A percentile compares a stretch with the other conserved stretches of the same genome.
phyloP scores from a whole-genome alignment of 2,888 invertebrate species.

The Scaptomyza parva region DNA sequence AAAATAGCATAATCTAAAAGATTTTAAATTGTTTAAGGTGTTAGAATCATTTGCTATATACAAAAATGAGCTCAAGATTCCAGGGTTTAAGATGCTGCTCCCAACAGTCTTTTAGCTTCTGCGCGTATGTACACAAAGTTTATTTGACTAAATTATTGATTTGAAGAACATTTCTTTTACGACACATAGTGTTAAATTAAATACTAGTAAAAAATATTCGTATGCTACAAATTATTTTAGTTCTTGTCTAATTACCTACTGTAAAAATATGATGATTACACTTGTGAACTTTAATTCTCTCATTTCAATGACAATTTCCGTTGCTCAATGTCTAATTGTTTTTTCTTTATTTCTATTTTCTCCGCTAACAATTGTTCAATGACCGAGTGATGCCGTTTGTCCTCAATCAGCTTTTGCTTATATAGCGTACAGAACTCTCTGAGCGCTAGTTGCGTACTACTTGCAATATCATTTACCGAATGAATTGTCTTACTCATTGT shows the following conservation, averaged over 20 bases:
- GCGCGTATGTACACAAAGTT: not conserved
- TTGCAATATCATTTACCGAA: slow-evolving; percentile 40
- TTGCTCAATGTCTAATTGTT: slow-evolving; percentile 66
- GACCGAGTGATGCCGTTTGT: slow-evolving; percentile 62
- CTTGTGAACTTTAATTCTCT: slow-evolving; percentile 4
- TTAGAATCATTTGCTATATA: no score
- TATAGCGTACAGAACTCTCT: slow-evolving; percentile 61
- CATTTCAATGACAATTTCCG: slow-evolving; percentile 59
- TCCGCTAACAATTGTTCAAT: slow-evolving; percentile 64
- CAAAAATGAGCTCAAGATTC: no score
- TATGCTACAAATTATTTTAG: slow-evolving; percentile 18
- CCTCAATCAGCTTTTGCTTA: slow-evolving; percentile 62
- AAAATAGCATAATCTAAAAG: no score
- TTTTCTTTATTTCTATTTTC: slow-evolving; percentile 61
- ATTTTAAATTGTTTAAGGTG: no score
- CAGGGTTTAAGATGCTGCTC: no score
- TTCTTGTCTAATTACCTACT: slow-evolving; percentile 24
- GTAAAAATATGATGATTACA: slow-evolving; percentile 9
- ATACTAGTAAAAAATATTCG: slow-evolving; percentile 15
- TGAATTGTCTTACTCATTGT: slow-evolving; percentile 41
- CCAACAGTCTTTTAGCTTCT: not conserved
- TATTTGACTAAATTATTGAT: slow-evolving; percentile 12
- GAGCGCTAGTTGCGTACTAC: slow-evolving; percentile 38
- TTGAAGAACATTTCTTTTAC: slow-evolving; percentile 5
- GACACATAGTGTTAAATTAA: slow-evolving; percentile 12